Evolutionary conservation across 2,113 vertebrate species (phyloP).

Genomic region (Perca schrenkii): DNA sequence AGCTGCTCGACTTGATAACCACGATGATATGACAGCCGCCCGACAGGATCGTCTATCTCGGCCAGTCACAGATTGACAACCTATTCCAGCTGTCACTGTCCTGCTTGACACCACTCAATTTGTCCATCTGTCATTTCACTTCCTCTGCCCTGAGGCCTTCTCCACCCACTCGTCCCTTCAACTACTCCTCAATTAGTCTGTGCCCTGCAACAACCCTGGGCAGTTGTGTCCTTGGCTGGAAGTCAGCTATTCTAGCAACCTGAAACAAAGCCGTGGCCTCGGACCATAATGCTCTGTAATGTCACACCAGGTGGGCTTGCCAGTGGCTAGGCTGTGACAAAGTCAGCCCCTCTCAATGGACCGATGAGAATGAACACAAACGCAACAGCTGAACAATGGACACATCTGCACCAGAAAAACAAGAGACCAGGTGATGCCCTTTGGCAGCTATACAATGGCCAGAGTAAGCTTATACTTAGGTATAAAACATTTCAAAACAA

Average conservation of each 20-base stretch:
- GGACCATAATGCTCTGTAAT: slow-evolving; percentile 42
- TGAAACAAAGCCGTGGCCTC: slow-evolving; percentile 59
- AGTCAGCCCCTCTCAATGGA: slow-evolving; percentile 46
- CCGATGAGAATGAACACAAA: slow-evolving; percentile 35
- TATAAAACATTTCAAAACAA: slow-evolving; percentile 1
- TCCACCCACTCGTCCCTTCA: slow-evolving; percentile 30
- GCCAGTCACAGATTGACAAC: slow-evolving; percentile 66
- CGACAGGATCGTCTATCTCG: slow-evolving; percentile 64
- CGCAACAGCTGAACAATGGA: slow-evolving; percentile 55
- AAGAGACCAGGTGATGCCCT: slow-evolving; percentile 6
- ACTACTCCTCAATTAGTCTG: slow-evolving; percentile 17
- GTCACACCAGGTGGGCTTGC: slow-evolving; percentile 63
- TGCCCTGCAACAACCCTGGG: slow-evolving; percentile 4
- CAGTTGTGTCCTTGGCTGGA: slow-evolving; percentile 40
- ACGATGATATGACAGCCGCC: slow-evolving; percentile 60
- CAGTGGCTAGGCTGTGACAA: slow-evolving; percentile 42
- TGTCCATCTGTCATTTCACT: slow-evolving; percentile 59
- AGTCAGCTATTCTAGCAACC: slow-evolving; percentile 20
- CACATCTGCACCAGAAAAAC: slow-evolving; percentile 57
- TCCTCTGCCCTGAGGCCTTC: slow-evolving; percentile 38
- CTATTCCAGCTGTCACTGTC: slow-evolving; percentile 70
- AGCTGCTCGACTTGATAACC: slow-evolving; percentile 64
- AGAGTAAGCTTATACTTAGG: slow-evolving; percentile 15
- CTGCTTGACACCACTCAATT: slow-evolving; percentile 58
- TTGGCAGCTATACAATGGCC: slow-evolving; percentile 27